Conservation (phyloP, 2,888 invertebrate genomes). For the Philhelius pedissequus region DNA sequence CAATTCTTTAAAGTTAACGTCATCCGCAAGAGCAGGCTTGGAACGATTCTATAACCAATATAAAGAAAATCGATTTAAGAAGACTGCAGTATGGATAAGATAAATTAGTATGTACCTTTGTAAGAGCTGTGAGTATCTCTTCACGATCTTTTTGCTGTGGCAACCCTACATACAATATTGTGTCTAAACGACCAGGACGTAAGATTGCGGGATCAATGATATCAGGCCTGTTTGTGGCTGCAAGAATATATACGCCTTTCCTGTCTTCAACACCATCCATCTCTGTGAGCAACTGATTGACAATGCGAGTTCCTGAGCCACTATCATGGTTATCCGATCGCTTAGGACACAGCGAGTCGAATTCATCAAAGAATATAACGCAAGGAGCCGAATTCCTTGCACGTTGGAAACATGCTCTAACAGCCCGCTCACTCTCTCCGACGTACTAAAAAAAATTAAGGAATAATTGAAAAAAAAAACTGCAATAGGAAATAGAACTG, state of each 20-base stretch:
- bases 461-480: neutral
- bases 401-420: conserved; percentile 96
- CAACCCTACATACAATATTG: conserved; percentile 93
- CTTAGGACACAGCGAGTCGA: conserved; percentile 96
- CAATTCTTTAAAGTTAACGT: conserved; percentile 87
- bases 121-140: conserved; percentile 93
- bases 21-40: conserved; percentile 86
- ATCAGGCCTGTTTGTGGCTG: conserved; percentile 97
- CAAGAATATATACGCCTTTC: conserved; percentile 95
- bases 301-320: conserved; percentile 90
- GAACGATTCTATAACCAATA: conserved; percentile 84
- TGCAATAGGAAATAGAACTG: neutral
- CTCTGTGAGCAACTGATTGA: conserved; percentile 98
- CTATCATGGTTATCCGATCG: conserved; percentile 87
- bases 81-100: conserved; percentile 15
- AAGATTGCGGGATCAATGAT: conserved; percentile 97
- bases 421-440: conserved; percentile 98
- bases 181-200: conserved; percentile 92
- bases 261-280: conserved; percentile 98
- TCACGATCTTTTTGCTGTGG: conserved; percentile 88
- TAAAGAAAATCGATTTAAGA: neutral
- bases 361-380: conserved; percentile 99
- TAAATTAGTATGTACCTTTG: conserved; percentile 82
- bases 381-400: conserved; percentile 97
- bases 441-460: conserved; percentile 87